These are phyloP conservation scores for Nebria salina DNA, from an alignment of 2,888 invertebrate species.

Conservation along the genomic window DNA sequence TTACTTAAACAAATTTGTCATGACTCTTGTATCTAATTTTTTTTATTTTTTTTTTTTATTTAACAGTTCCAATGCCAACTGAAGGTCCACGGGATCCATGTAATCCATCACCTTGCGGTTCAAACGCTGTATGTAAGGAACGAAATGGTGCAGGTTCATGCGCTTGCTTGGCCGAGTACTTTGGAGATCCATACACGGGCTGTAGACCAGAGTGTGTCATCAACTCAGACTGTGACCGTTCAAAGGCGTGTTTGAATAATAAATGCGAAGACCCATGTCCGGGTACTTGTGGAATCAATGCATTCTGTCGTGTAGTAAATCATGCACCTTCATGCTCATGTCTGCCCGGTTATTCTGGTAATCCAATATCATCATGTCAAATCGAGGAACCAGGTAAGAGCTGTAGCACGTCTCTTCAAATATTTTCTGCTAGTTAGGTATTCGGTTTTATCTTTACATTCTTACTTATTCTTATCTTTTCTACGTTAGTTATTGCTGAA, in stretches of 20 bases:
- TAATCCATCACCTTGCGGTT: slow-evolving; percentile 74
- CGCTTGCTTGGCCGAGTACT: slow-evolving; percentile 71
- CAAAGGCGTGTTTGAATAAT: slow-evolving; percentile 74
- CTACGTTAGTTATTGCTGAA: slow-evolving; percentile 54
- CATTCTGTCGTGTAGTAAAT: slow-evolving; percentile 70
- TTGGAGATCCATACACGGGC: slow-evolving; percentile 72
- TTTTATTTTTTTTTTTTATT: neutral
- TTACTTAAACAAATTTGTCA: slow-evolving; percentile 14
- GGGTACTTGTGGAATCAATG: slow-evolving; percentile 69
- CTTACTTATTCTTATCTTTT: slow-evolving; percentile 44
- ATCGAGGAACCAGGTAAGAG: slow-evolving; percentile 59
- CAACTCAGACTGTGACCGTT: slow-evolving; percentile 72
- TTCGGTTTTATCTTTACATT: slow-evolving; percentile 40
- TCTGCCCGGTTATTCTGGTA: slow-evolving; percentile 69
- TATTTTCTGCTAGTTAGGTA: slow-evolving; percentile 50
- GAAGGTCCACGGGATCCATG: slow-evolving; percentile 66
- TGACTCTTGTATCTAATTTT: neutral
- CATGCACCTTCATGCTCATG: slow-evolving; percentile 75
- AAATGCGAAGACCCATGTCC: slow-evolving; percentile 71
- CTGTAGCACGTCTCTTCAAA: slow-evolving; percentile 57
- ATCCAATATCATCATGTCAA: slow-evolving; percentile 67
- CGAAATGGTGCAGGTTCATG: slow-evolving; percentile 73
- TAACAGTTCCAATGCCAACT: slow-evolving; percentile 61
- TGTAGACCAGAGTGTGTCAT: slow-evolving; percentile 76
- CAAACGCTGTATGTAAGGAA: slow-evolving; percentile 73